Evolutionary conservation across 2,113 vertebrate genomes (phyloP), one percentile per base, ranked within the genome.

Genomic region (Grammomys dolichurus): DNA sequence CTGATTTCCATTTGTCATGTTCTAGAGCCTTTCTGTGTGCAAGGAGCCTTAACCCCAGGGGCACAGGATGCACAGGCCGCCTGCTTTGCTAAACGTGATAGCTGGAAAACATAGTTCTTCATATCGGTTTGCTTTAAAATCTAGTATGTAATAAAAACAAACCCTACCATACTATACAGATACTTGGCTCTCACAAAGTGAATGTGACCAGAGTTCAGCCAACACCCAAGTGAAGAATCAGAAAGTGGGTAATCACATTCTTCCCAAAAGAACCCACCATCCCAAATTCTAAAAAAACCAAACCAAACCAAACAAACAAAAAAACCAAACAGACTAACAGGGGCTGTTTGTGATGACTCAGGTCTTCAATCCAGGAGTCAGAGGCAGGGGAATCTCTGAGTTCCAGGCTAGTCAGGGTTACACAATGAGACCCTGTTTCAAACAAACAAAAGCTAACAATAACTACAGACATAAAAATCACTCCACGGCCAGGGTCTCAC

Each of bases 81-180:
- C 17, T 31, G 3, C 5, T 14, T 70, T 92, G 46, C 78, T 93
- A 91, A 70, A 92, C 20, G 31, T 3, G 40, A 24, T 22, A 90
- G 48, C 31, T 46, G 5, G 73, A 24, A 20, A 87, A 88, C 19
- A 67, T 11, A 10, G 3, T 58, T 67, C 73, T 78, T 24, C 65
- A 1, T 36, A 73, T 54, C 4, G 8, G 82, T 89, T 92, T 94
- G 46, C 94, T 81, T 77, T 81, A 91, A 95, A 95, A 70, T 36
- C 63, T 31, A 91, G 90, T 67, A 78, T 9, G 43, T 6, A 3
- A 10, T 11, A 43, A 87, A n/a, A 84, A 58, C 56, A 65, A 63
- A 63, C 7, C 6, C 77, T 51, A 73, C 67, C 28, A 87, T 40
- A 60, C 3, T 4, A 20, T 69, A 82, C 1, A 33, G n/a, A 24